A percentile compares a stretch with the other conserved stretches of the same genome.
Conservation (phyloP, 1,140 invertebrate genomes). For the Prorops nasuta region DNA sequence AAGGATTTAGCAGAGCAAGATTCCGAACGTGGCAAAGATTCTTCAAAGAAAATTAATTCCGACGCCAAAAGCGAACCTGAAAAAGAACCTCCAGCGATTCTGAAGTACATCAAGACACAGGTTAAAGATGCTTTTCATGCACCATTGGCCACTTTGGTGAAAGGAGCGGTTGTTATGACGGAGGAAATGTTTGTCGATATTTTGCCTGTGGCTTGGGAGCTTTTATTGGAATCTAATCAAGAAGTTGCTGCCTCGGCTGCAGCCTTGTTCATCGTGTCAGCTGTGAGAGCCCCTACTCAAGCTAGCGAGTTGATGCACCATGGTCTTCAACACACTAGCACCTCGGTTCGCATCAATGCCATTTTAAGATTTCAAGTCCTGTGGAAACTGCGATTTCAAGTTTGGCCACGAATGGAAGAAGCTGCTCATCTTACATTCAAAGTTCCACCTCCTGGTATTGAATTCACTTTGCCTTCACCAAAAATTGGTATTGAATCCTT, state of each 20-base stretch:
- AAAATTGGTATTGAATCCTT: constrained; percentile 95
- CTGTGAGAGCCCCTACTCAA: constrained; percentile 85
- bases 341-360: constrained; percentile 73
- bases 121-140: constrained; percentile 86
- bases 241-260: constrained; percentile 80
- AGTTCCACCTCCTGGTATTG: constrained; percentile 96
- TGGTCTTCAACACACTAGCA: constrained; percentile 80
- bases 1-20: constrained; percentile 52
- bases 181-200: constrained; percentile 88
- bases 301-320: constrained; percentile 85
- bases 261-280: constrained; percentile 87
- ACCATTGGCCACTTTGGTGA: constrained; percentile 84
- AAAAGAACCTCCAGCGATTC: constrained; percentile 69
- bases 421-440: constrained; percentile 93
- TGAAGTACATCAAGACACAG: constrained; percentile 85
- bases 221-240: constrained; percentile 79
- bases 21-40: constrained; percentile 48
- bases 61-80: constrained; percentile 54
- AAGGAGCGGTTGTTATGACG: constrained; percentile 86
- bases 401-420: constrained; percentile 99
- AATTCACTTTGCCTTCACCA: constrained; percentile 97
- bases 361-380: constrained; percentile 89
- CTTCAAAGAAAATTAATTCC: constrained; percentile 49
- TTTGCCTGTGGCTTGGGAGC: constrained; percentile 89
- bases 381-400: constrained; percentile 97